phyloP scores from a whole-genome alignment of 2,113 vertebrate species.

The Panthera uncia region DNA sequence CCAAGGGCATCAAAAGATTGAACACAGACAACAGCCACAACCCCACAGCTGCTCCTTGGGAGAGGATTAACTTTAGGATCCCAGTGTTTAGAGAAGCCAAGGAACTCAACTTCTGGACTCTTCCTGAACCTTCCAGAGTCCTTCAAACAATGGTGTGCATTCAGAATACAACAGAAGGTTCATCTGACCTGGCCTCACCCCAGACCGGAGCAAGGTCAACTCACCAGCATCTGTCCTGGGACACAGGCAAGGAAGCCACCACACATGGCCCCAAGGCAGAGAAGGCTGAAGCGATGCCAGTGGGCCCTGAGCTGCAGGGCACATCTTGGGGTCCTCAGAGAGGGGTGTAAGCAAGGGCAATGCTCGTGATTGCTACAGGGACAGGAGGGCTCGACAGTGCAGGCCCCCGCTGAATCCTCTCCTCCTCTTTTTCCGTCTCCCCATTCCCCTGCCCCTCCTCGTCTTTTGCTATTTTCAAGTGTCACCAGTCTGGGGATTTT shows the following conservation, averaged over 20 bases:
- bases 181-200: neutral
- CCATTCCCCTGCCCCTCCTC: too few species aligned
- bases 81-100: neutral
- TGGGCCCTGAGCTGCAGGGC: too few species aligned
- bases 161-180: neutral
- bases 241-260: neutral
- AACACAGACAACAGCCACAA: neutral
- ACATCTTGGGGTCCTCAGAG: neutral
- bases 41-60: neutral
- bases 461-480: neutral
- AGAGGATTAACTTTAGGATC: neutral
- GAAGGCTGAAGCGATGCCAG: neutral
- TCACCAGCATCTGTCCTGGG: neutral
- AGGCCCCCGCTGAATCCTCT: neutral
- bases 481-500: neutral
- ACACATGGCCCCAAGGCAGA: neutral
- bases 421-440: neutral
- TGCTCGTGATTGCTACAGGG: neutral
- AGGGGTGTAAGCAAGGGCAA: neutral
- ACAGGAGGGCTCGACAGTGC: neutral
- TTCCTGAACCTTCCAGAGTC: neutral
- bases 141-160: conserved; percentile 43
- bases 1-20: neutral
- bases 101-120: neutral
- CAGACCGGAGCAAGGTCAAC: neutral